Conservation (phyloP, 2,113 vertebrate genomes). For the Bucco capensis region DNA sequence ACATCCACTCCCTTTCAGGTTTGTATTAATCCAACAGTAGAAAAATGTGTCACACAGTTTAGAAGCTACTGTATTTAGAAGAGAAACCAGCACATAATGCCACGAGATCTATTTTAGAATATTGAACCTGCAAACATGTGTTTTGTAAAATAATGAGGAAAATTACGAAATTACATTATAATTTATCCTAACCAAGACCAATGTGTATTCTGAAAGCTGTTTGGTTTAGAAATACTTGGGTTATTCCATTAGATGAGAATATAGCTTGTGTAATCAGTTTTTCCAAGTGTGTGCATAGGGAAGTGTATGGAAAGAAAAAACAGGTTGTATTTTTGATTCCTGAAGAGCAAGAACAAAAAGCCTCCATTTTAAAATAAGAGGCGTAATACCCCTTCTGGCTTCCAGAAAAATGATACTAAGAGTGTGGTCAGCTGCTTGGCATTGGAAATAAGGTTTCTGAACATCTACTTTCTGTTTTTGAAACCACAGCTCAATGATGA, state of each 20-base stretch:
- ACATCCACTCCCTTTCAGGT: background rate
- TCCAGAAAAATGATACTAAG: background rate
- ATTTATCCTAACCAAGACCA: conserved; percentile 14
- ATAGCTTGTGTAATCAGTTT: conserved; percentile 9
- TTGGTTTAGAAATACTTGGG: conserved; percentile 49
- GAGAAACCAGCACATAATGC: background rate
- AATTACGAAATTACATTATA: conserved; percentile 17
- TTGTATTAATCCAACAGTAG: background rate
- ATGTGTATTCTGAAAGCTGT: background rate
- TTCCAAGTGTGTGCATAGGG: background rate
- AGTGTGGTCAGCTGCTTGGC: conserved; percentile 32
- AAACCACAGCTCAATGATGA: conserved; percentile 26
- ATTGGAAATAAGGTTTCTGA: background rate
- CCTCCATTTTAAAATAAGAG: conserved; percentile 14
- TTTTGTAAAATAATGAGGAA: conserved; percentile 41
- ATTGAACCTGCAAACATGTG: conserved; percentile 7
- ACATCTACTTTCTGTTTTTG: conserved; percentile 18
- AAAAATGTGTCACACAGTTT: background rate
- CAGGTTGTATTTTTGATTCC: conserved; percentile 37
- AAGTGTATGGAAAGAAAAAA: background rate
- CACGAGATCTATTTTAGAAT: conserved; percentile 11
- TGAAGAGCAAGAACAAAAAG: conserved; percentile 12
- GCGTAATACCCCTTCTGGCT: background rate
- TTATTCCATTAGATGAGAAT: conserved; percentile 6
- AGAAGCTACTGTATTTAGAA: background rate